Evolutionary conservation across 2,113 vertebrate genomes (phyloP), one percentile per base, ranked within the genome.

Genomic region (Eclectus roratus): DNA sequence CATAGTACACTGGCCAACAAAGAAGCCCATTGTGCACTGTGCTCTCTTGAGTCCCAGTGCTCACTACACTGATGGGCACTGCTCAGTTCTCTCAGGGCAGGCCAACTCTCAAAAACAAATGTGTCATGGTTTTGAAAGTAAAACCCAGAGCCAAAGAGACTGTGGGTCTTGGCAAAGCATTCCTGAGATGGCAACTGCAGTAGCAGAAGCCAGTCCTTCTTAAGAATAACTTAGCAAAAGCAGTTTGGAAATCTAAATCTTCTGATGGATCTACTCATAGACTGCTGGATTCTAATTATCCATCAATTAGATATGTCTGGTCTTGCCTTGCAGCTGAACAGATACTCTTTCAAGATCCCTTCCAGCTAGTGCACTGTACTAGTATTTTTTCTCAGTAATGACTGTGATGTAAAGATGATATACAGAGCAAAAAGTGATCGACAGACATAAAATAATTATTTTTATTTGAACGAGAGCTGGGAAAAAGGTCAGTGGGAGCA

Each of bases 211-310:
- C 52, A 76, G 33, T 31, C n/a, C 35, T 76, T 79, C 64, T 86
- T 77, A 69, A 88, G 12, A n/a, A 58, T 20, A 74, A 50, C 35
- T 43, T 82, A 82, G 5, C 64, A 78, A 3, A 16, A 93, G 41
- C 55, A 58, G 28, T 87, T 91, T 47, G 35, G 61, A 81, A 85
- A 76, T 60, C 35, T 56, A 71, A 63, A 64, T 39, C 44, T 84
- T 84, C 55, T 76, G 31, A 60, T 44, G 37, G 58, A 68, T 50
- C 28, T 37, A 33, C 37, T 89, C 64, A 31, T 11, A 56, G 47
- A 25, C 37, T 68, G 25, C 28, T 80, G 74, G 44, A 76, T 90
- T 88, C 58, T 85, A 93, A 91, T 93, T 94, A 85, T 47, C 35
- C 28, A 41, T 65, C 61, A 82, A 20, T 94, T 89, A 94, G 53